Conservation (phyloP, 2,888 invertebrate species). For the Mesoligia furuncula region DNA sequence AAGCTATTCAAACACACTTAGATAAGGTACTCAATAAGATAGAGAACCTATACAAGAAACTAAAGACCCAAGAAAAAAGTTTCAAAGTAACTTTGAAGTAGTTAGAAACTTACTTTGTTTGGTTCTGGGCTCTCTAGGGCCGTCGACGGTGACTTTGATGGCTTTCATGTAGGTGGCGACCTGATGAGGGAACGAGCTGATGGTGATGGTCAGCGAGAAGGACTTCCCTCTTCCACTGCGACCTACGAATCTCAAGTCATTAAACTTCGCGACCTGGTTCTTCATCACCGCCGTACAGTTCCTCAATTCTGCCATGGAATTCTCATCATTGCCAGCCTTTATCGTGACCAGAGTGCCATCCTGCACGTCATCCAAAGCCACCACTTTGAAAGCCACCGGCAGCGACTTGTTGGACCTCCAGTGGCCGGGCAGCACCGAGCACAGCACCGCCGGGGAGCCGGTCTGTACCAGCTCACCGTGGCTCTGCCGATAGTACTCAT, state of each 20-base stretch:
- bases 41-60: background rate
- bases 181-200: constrained; percentile 94
- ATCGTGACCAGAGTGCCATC: constrained; percentile 98
- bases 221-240: constrained; percentile 98
- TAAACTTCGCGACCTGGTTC: constrained; percentile 99
- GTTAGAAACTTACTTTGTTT: constrained; percentile 96
- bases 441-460: constrained; percentile 98
- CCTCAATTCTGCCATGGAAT: constrained; percentile 98
- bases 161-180: constrained; percentile 98
- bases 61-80: constrained; percentile 2
- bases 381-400: constrained; percentile 98
- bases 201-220: constrained; percentile 98
- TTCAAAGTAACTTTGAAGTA: constrained; percentile 49
- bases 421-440: constrained; percentile 97
- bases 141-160: constrained; percentile 99
- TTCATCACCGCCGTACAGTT: constrained; percentile 99
- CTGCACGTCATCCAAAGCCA: constrained; percentile 97
- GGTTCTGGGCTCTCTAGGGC: constrained; percentile 98
- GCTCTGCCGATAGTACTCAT: constrained; percentile 95
- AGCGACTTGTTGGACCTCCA: constrained; percentile 99
- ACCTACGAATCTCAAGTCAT: constrained; percentile 99
- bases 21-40: background rate
- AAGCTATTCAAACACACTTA: background rate
- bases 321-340: constrained; percentile 99
- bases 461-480: constrained; percentile 98